These are phyloP conservation scores for Heliothis virescens DNA, from an alignment of 1,140 invertebrate genomes.

Conservation along the genomic window DNA sequence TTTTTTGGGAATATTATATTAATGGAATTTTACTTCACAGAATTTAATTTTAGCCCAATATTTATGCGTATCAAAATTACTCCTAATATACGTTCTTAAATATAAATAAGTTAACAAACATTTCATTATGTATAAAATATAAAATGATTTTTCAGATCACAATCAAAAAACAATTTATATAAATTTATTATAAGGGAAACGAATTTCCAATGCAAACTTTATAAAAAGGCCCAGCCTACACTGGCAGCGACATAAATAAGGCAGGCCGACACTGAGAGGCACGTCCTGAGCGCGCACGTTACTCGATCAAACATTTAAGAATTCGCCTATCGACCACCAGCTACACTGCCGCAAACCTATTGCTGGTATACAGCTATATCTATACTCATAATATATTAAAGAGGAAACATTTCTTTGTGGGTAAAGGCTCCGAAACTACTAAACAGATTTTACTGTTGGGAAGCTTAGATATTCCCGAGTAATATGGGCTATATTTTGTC, in stretches of 20 bases:
- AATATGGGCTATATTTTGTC: too few species aligned
- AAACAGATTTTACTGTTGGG: too few species aligned
- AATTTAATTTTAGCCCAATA: too few species aligned
- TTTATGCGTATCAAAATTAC: too few species aligned
- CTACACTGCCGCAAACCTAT: conserved; percentile 20
- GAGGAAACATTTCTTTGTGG: too few species aligned
- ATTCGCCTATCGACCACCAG: conserved; percentile 3
- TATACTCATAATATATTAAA: not conserved
- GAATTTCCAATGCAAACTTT: conserved; percentile 25
- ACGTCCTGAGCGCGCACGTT: not conserved
- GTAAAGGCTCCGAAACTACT: too few species aligned
- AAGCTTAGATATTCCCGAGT: too few species aligned
- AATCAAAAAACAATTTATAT: conserved; percentile 8
- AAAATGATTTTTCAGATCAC: too few species aligned
- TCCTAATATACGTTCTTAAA: too few species aligned
- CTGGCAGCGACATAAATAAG: conserved; percentile 8
- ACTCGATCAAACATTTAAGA: conserved; percentile 36
- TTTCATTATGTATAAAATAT: too few species aligned
- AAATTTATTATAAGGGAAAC: not conserved
- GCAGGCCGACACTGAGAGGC: not conserved
- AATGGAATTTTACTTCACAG: too few species aligned
- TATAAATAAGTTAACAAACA: too few species aligned
- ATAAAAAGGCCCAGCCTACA: not conserved
- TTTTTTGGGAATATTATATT: not conserved
- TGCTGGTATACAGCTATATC: not conserved